These are phyloP conservation scores for Heliconius melpomene DNA, from an alignment of 1,140 invertebrate genomes.

Conservation along the genomic window DNA sequence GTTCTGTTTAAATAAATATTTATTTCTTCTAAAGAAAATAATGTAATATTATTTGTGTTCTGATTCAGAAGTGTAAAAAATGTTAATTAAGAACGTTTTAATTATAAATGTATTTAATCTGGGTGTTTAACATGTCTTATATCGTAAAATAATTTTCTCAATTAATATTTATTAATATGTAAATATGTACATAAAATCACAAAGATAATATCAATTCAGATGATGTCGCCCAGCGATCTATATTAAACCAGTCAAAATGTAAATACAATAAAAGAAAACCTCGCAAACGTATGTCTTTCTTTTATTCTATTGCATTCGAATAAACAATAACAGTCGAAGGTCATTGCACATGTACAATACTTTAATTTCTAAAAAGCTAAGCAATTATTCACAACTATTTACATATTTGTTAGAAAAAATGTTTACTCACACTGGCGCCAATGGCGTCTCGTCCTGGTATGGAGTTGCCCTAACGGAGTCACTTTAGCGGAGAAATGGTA, in stretches of 20 bases:
- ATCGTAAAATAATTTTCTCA: too few relatives aligned
- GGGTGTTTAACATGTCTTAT: too few relatives aligned
- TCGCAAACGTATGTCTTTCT: too few relatives aligned
- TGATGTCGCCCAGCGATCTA: not conserved
- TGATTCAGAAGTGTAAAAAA: not conserved
- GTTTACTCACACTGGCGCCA: constrained; percentile 40
- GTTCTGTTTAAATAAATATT: not conserved
- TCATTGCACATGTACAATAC: constrained; percentile 30
- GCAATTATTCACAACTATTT: constrained; percentile 32
- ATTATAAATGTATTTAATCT: too few relatives aligned
- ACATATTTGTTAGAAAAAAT: constrained; percentile 27
- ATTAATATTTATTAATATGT: too few relatives aligned
- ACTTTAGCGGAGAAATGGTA: constrained; percentile 34
- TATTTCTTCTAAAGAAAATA: not conserved
- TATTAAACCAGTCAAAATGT: not conserved
- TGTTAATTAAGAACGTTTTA: not conserved
- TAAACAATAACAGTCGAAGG: constrained; percentile 21
- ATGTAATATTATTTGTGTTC: not conserved
- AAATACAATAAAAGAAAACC: not conserved
- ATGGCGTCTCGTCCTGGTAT: constrained; percentile 41
- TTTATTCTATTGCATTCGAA: constrained; percentile 4
- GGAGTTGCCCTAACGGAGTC: constrained; percentile 40
- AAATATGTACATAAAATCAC: too few relatives aligned
- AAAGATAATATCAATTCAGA: too few relatives aligned
- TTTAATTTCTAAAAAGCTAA: constrained; percentile 35